Evolutionary conservation across 2,113 vertebrate genomes (phyloP), one percentile per base, ranked within the genome.

Genomic region (Anseranas semipalmata): DNA sequence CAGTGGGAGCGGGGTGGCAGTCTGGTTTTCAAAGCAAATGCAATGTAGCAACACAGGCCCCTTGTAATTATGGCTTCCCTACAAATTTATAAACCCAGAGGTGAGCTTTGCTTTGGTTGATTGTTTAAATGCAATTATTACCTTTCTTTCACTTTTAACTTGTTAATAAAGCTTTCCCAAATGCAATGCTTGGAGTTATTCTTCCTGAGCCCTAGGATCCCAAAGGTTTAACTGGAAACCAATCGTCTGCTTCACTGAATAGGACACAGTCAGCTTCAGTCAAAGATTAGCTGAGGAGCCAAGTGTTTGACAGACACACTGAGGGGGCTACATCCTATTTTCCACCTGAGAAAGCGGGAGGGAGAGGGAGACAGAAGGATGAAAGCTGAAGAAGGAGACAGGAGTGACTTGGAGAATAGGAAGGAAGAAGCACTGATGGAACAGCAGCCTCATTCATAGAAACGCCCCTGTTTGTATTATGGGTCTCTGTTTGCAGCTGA

Each of bases 41-140:
- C 93, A 97, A 97, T 98, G 97, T 95, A 94, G 89, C 95, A 96
- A 90, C 93, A 95, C 94, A 93, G 93, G 85, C 28, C 76, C 88
- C 96, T 95, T 96, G 94, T 98, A 97, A 98, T 98, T 98, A 98
- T 79, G 79, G 91, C 90, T 96, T 97, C 93, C 91, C 96, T 86
- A 87, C 96, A 97, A 97, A 97, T 97, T 97, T 97, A 96, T 96
- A 98, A 97, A 97, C 95, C 96, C 80, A 88, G 95, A 98, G 98
- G 98, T 98, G 98, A 98, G 97, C 96, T 96, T 95, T 90, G 94
- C 98, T 97, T 98, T 98, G 97, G 95, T 96, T 97, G 94, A 97
- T 96, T 97, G 95, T 97, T 97, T 97, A 98, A 98, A 97, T 96
- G 97, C 94, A 97, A 98, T 98, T 97, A 98, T 98, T 98, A 98